Evolutionary conservation across 2,113 vertebrate species (phyloP).

Genomic region (Megatriorchis doriae): DNA sequence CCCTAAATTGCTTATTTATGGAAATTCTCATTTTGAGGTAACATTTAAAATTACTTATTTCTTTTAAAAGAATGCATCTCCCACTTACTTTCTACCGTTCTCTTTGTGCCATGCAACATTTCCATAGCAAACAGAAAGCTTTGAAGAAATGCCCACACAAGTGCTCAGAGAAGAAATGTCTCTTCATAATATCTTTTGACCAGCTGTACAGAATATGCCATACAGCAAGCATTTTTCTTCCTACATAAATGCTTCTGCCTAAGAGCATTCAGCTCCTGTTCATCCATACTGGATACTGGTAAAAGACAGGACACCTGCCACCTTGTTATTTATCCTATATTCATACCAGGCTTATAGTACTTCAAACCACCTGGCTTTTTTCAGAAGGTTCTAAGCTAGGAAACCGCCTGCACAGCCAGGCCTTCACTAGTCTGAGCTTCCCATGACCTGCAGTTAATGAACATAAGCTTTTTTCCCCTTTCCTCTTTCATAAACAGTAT

Average conservation of each 20-base stretch:
- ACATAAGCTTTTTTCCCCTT: background rate
- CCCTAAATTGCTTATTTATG: no score
- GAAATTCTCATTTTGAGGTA: background rate
- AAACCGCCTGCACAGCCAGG: background rate
- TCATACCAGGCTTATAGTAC: background rate
- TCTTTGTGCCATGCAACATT: accelerated
- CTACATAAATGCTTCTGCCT: background rate
- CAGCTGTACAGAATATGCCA: background rate
- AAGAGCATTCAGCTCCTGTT: background rate
- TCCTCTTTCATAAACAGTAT: background rate
- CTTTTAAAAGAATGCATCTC: background rate
- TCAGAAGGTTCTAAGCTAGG: background rate
- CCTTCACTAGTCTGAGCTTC: background rate
- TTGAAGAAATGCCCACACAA: background rate
- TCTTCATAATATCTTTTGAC: background rate
- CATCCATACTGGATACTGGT: background rate
- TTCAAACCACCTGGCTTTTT: background rate
- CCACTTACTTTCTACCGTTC: background rate
- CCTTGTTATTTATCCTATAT: background rate
- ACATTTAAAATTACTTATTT: background rate
- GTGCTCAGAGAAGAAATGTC: accelerated
- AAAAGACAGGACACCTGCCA: background rate
- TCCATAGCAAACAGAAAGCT: background rate
- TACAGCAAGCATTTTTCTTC: background rate
- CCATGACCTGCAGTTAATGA: accelerated